Percentiles rank a stretch among this genome's conserved stretches.
Evolutionary conservation across 2,113 vertebrate genomes (phyloP).

Genomic region (Corythornis cristatus): DNA sequence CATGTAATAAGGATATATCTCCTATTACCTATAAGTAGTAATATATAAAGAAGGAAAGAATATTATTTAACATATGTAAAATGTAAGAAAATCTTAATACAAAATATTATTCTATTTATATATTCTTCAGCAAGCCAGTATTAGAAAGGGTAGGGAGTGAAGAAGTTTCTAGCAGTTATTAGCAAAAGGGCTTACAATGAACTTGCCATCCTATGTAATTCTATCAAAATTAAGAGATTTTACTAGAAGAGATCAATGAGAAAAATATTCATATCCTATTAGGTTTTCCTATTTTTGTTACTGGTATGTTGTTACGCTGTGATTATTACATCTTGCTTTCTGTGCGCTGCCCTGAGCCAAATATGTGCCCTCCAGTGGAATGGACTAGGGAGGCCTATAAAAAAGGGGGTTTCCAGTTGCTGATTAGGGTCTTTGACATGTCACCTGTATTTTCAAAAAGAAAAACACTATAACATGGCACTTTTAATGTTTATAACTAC

Average conservation of each 20-base stretch:
- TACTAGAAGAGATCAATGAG: background rate
- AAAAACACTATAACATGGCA: background rate
- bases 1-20: background rate
- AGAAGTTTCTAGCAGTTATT: background rate
- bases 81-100: background rate
- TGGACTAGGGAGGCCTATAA: rapidly evolving
- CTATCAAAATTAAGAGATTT: background rate
- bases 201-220: background rate
- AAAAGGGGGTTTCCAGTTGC: background rate
- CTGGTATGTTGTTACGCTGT: background rate
- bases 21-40: background rate
- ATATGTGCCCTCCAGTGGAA: background rate
- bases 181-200: background rate
- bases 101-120: background rate
- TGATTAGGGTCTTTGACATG: background rate
- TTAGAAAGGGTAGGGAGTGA: background rate
- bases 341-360: background rate
- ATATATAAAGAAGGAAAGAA: background rate
- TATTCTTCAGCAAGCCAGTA: background rate
- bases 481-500: background rate
- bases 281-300: background rate
- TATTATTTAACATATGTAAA: slow-evolving; percentile 10
- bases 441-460: background rate
- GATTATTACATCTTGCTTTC: background rate
- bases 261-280: background rate